Percentiles rank a stretch among this genome's conserved stretches.
phyloP scores from a whole-genome alignment of 2,888 invertebrate species.

The Eristalis intricaria region DNA sequence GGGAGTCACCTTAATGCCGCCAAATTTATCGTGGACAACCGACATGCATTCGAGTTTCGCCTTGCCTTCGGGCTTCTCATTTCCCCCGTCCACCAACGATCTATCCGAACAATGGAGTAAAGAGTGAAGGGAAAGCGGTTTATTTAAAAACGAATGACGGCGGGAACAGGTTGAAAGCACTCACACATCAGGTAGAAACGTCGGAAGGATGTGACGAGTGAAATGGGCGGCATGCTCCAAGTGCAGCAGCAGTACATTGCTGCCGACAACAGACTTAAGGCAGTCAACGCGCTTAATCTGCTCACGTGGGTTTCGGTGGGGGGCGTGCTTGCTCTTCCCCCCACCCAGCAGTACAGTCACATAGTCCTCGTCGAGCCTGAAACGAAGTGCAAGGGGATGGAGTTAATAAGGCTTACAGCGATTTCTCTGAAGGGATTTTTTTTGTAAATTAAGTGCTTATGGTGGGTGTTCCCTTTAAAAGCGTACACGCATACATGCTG shows the following conservation, averaged over 20 bases:
- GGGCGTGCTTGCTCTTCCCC: slow-evolving; percentile 83
- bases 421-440: slow-evolving; percentile 1
- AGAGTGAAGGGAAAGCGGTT: background rate
- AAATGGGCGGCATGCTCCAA: slow-evolving; percentile 84
- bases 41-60: slow-evolving; percentile 84
- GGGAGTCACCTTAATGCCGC: slow-evolving; percentile 83
- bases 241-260: slow-evolving; percentile 85
- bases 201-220: slow-evolving; percentile 86
- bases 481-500: background rate
- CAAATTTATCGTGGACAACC: slow-evolving; percentile 83
- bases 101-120: background rate
- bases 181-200: slow-evolving; percentile 83
- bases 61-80: slow-evolving; percentile 67
- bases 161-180: slow-evolving; percentile 72
- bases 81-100: slow-evolving; percentile 31
- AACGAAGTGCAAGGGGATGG: slow-evolving; percentile 65
- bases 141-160: background rate
- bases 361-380: slow-evolving; percentile 83
- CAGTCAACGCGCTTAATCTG: slow-evolving; percentile 86
- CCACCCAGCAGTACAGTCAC: slow-evolving; percentile 87
- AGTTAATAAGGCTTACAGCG: slow-evolving; percentile 13
- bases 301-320: slow-evolving; percentile 86
- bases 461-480: background rate
- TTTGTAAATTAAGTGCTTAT: background rate
- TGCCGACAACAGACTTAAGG: slow-evolving; percentile 83